Evolutionary conservation across 64 coral and sea anemone genomes (phyloP).

Genomic region (Catalaphyllia jardinei): DNA sequence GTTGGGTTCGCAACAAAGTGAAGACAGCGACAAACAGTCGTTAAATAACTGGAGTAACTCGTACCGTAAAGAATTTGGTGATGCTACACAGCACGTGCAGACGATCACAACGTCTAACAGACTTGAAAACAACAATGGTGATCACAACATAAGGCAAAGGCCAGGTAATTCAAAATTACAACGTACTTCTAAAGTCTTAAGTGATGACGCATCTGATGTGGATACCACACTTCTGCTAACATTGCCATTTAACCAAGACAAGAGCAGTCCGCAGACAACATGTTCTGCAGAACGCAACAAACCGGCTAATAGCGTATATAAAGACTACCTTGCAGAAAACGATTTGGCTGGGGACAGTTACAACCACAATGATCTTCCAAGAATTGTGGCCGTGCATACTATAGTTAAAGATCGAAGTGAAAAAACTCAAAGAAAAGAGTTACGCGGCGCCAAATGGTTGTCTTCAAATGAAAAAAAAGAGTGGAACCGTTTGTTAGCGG

Average conservation of each 20-base stretch:
- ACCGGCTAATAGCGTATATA: too few species aligned
- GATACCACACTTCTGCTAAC: neutral
- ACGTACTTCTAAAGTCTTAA: neutral
- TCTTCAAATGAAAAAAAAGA: neutral
- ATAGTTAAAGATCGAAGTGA: neutral
- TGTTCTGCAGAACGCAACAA: too few species aligned
- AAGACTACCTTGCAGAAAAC: neutral
- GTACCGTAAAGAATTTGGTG: too few species aligned
- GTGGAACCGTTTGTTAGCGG: neutral
- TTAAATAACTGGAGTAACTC: too few species aligned
- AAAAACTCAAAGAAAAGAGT: neutral
- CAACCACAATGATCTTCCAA: slow-evolving; percentile 25
- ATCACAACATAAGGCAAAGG: too few species aligned
- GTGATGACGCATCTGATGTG: neutral
- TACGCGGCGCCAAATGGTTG: neutral
- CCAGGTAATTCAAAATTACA: neutral
- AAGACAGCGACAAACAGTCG: too few species aligned
- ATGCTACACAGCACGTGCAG: neutral
- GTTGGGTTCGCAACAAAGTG: too few species aligned
- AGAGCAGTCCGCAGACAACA: too few species aligned
- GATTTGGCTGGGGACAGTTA: slow-evolving; percentile 4
- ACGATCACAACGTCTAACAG: neutral
- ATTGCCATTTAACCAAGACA: too few species aligned
- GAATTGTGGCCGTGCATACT: slow-evolving; percentile 32
- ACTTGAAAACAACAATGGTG: neutral